Conservation (phyloP, 2,113 vertebrate genomes). For the Eidolon helvum region DNA sequence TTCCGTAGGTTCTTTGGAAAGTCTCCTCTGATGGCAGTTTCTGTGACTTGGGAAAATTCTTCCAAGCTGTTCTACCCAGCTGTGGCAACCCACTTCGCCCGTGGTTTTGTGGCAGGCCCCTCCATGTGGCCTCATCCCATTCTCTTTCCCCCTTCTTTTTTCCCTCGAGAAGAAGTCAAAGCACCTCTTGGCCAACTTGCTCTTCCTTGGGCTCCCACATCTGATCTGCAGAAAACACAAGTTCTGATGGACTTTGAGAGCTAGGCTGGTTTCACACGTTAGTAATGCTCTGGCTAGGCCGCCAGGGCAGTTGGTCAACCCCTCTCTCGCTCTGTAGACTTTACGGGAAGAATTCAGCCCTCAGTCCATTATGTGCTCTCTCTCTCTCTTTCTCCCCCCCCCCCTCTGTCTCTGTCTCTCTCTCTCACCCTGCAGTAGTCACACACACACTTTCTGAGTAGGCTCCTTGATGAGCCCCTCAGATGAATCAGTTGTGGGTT, state of each 20-base stretch:
- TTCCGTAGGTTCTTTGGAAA: neutral
- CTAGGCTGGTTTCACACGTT: neutral
- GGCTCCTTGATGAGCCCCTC: neutral
- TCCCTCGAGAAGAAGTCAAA: neutral
- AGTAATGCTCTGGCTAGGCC: too few relatives aligned
- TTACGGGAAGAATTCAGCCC: neutral
- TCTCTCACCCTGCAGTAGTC: neutral
- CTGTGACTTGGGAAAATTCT: neutral
- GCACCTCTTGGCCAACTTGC: neutral
- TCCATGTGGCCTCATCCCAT: too few relatives aligned
- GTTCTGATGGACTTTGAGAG: neutral
- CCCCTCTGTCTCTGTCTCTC: too few relatives aligned
- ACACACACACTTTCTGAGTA: neutral
- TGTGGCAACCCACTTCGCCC: neutral
- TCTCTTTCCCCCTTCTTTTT: neutral
- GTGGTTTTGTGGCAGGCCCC: neutral
- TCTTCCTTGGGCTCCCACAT: neutral
- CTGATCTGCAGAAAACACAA: neutral
- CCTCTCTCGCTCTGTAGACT: neutral
- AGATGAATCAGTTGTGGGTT: neutral
- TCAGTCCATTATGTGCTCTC: neutral
- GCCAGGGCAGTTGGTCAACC: neutral
- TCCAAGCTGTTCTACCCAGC: neutral
- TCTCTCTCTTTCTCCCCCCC: too few relatives aligned
- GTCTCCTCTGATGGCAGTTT: neutral